Evolutionary conservation across 2,888 invertebrate genomes (phyloP).

Genomic region (Campopleginae sp.): DNA sequence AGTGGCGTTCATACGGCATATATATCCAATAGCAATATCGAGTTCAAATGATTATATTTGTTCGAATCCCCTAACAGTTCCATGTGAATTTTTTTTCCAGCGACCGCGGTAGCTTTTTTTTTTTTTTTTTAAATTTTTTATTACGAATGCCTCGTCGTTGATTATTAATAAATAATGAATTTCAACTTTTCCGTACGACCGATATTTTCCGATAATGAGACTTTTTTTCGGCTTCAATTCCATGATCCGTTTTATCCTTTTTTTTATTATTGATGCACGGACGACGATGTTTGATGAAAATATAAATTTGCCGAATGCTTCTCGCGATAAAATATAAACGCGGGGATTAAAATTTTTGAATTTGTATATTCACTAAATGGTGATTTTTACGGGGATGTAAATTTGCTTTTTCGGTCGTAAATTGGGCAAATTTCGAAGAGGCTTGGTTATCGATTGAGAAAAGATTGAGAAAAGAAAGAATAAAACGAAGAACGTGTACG

Average conservation of each 20-base stretch:
- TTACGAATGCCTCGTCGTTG: neutral
- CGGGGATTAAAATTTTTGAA: neutral
- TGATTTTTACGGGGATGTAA: no score
- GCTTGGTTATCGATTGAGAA: slow-evolving; percentile 31
- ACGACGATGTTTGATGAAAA: neutral
- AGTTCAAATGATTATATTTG: slow-evolving; percentile 12
- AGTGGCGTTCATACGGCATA: slow-evolving; percentile 7
- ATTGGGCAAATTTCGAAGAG: slow-evolving; percentile 48
- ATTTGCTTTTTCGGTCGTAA: neutral
- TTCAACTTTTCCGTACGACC: neutral
- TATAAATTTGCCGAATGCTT: neutral
- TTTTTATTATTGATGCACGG: no score
- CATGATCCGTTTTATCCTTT: no score
- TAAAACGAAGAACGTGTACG: slow-evolving; percentile 55
- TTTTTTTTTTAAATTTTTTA: neutral
- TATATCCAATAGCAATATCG: slow-evolving; percentile 27
- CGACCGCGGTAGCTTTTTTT: neutral
- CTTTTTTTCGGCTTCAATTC: neutral
- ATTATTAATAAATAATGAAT: neutral
- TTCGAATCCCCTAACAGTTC: neutral
- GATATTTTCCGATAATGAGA: neutral
- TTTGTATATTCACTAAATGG: neutral
- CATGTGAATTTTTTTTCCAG: neutral
- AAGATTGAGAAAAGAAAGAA: slow-evolving; percentile 16
- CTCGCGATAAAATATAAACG: neutral